Base-by-base conservation (phyloP, 2,888 invertebrate species). In the Nineta flava region DNA sequence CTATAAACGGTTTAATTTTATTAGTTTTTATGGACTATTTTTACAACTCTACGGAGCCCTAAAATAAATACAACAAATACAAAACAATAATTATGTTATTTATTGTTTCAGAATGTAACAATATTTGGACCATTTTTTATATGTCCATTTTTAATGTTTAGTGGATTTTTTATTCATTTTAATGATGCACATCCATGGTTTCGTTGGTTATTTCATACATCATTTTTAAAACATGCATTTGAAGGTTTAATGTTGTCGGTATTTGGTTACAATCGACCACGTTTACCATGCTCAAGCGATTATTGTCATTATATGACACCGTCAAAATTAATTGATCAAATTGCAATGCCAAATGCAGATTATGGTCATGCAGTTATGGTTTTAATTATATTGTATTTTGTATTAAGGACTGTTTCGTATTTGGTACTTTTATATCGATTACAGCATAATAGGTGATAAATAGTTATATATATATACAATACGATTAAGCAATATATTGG, bases 131-230 rank as follows among this genome's bases (percentile, higher is more conserved):
- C 94, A 9, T 80, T 94, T 55, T 77, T 83, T 59, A 79, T 87
- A 54, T 78, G 88, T 64, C 94, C 95, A 0, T 90, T 93, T 62
- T 76, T 87, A 19, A 74, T 91, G 57, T 94, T 95, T 70, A 90
- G 91, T 50, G 95, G 95, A 6, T 94, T 93, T 69, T 94, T 95
- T 64, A 79, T 95, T 1, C 84, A 82, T 59, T 75, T 86, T 57
- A 77, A 76, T 57, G 88, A 92, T 58, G 84, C 91, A 2, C 90
- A 90, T 9, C 65, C 68, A 1, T 79, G 79, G 59, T 69, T 91
- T 55, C 79, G 79, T 44, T 94, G 92, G 91, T 58, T 94, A 31
- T 91, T 93, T 59, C 85, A 93, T 62, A 67, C 82, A 32, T 93
- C 93, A 0, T 94, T 90, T 65, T 71, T 92, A 34, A 90, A 91